phyloP scores from a whole-genome alignment of 1,140 invertebrate species.

The Papilio helenus region DNA sequence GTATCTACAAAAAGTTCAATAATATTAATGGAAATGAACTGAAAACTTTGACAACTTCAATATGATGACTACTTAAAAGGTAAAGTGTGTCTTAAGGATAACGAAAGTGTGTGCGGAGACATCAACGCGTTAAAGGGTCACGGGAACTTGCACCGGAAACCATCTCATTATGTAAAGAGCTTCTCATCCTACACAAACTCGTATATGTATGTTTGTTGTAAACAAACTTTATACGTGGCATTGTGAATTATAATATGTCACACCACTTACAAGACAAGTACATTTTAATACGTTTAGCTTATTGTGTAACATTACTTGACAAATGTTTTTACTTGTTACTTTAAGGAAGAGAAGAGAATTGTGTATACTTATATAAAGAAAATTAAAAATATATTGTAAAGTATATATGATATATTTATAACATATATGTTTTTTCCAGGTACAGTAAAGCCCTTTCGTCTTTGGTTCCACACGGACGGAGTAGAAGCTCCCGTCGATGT shows the following conservation, averaged over 20 bases:
- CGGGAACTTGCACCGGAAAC: neutral
- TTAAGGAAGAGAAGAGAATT: too few relatives aligned
- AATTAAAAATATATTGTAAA: too few relatives aligned
- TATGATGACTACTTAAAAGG: neutral
- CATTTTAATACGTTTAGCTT: neutral
- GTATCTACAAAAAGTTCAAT: neutral
- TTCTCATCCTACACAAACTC: neutral
- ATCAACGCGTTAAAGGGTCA: slow-evolving; percentile 14
- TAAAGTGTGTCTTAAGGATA: neutral
- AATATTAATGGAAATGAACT: neutral
- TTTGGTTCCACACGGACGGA: slow-evolving; percentile 90
- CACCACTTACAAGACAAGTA: neutral
- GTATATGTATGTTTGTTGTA: neutral
- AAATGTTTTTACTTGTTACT: neutral
- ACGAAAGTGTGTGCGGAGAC: neutral
- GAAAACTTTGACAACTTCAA: neutral
- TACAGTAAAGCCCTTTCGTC: slow-evolving; percentile 90
- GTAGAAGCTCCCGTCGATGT: slow-evolving; percentile 89
- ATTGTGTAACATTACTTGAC: neutral
- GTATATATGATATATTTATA: too few relatives aligned
- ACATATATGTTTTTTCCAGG: slow-evolving; percentile 80
- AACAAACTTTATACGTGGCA: neutral
- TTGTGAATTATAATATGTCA: neutral
- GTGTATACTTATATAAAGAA: too few relatives aligned
- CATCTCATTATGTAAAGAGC: slow-evolving; percentile 33